Percentiles rank a stretch among this genome's conserved stretches.
Evolutionary conservation across 1,140 invertebrate genomes (phyloP).

Genomic region (Orchesella cincta): DNA sequence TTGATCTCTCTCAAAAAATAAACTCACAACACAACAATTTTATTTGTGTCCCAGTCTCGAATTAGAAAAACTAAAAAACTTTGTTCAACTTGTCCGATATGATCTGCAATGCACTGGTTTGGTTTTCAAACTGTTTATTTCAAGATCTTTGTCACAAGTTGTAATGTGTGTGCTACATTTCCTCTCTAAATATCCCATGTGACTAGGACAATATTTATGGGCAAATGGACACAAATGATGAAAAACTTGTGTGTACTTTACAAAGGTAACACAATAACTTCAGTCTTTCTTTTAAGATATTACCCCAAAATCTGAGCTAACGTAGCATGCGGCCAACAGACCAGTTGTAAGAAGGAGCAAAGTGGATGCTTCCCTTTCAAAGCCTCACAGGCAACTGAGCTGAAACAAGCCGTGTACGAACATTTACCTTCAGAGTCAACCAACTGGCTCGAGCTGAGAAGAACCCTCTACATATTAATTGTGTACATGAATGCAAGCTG

Average conservation of each 20-base stretch:
- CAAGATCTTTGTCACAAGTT: neutral
- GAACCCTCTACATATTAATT: no score
- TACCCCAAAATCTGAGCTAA: no score
- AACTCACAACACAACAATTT: neutral
- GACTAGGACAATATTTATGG: conserved; percentile 7
- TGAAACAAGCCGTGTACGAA: conserved; percentile 25
- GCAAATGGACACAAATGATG: no score
- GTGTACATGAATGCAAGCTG: no score
- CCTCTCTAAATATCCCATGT: neutral
- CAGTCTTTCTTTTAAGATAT: no score
- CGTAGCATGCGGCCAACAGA: neutral
- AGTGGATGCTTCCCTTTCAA: conserved; percentile 21
- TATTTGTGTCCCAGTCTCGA: conserved; percentile 7
- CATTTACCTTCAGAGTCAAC: conserved; percentile 6
- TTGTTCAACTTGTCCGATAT: neutral
- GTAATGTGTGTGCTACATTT: conserved; percentile 11
- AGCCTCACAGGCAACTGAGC: conserved; percentile 41
- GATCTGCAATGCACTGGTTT: neutral
- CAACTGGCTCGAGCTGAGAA: no score
- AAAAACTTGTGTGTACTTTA: no score
- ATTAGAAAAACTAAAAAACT: neutral
- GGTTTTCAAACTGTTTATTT: neutral
- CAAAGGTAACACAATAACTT: no score
- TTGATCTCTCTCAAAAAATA: neutral
- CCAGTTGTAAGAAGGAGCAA: neutral